Base-by-base conservation (phyloP, 2,888 invertebrate genomes). In the Tuberolachnus salignus region DNA sequence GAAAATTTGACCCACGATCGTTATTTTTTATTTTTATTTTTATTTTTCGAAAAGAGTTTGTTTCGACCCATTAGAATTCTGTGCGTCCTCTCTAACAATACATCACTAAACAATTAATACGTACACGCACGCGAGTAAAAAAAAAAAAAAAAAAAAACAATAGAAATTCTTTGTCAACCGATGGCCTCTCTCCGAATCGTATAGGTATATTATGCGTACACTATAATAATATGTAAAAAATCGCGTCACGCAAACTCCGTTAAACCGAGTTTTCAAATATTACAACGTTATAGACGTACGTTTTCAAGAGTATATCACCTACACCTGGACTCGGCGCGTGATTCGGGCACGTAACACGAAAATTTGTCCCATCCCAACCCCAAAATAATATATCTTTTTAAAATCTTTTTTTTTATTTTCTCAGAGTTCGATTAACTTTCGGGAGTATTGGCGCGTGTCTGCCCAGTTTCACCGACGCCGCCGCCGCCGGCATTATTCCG, bases 141-240 rank as follows among this genome's bases (percentile, higher is more conserved):
- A 59, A 11, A 26, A 57, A 34, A 34, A 34, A 34, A 34, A 71
- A 23, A 55, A 71, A 59, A 73, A 73, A 73, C 73, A 73, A 73
- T 73, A 64, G 73, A 44, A 73, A 73, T 73, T 73, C 73, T 73
- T 73, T 64, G 73, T 73, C 73, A 73, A 73, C 42, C 53, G 53
- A 73, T 73, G 63, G 53, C 63, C 73, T 63, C 63, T 53, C 72
- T 34, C 19, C 4, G 51, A 53, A 61, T 63, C 23, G 63, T 34
- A 34, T 34, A 6, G n/a, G n/a, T n/a, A n/a, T n/a, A n/a, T 6
- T 6, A 34, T 6, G 34, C 6, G 34, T 34, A 34, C 34, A 34
- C 3, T 34, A 34, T 34, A 34, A 34, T 34, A 63, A 53, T 53
- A 53, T 23, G 73, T 63, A 51, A 63, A n/a, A 73, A 73, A 42